Evolutionary conservation across 2,113 vertebrate genomes (phyloP).

Genomic region (Pionites leucogaster): DNA sequence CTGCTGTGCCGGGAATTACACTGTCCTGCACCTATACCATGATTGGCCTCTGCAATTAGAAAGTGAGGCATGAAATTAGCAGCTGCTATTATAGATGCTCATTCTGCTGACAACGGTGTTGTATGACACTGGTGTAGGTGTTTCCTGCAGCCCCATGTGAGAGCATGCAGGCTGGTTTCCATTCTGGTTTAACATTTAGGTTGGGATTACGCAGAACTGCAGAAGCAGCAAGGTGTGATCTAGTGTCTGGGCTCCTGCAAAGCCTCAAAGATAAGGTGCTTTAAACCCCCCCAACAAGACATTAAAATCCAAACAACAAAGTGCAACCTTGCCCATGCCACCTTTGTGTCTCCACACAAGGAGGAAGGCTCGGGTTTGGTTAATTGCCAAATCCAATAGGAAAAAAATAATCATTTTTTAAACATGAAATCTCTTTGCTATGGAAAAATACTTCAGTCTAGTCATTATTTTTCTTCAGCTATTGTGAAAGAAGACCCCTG

Average conservation of each 20-base stretch:
- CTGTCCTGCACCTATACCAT: not conserved
- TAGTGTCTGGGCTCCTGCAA: not conserved
- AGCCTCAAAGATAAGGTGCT: not conserved
- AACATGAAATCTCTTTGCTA: not conserved
- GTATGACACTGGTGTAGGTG: not conserved
- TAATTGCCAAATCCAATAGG: not conserved
- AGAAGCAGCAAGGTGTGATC: not conserved
- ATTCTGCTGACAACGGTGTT: not conserved
- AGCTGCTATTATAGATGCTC: not conserved
- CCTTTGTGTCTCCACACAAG: not conserved
- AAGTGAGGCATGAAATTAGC: not conserved
- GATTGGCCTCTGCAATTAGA: not conserved
- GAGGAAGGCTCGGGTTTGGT: not conserved
- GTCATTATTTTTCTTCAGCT: not conserved
- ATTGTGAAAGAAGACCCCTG: not conserved
- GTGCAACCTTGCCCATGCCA: accelerated
- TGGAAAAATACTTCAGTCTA: not conserved
- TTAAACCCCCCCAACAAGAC: not conserved
- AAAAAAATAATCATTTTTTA: not conserved
- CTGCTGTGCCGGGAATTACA: accelerated
- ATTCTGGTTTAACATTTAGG: not conserved
- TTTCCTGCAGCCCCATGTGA: not conserved
- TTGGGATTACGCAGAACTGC: not conserved
- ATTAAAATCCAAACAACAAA: not conserved
- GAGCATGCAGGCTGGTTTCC: not conserved